Percentiles rank a stretch among this genome's conserved stretches.
These are phyloP conservation scores for Heliornis fulica DNA, from an alignment of 2,113 vertebrate genomes.

Conservation along the genomic window DNA sequence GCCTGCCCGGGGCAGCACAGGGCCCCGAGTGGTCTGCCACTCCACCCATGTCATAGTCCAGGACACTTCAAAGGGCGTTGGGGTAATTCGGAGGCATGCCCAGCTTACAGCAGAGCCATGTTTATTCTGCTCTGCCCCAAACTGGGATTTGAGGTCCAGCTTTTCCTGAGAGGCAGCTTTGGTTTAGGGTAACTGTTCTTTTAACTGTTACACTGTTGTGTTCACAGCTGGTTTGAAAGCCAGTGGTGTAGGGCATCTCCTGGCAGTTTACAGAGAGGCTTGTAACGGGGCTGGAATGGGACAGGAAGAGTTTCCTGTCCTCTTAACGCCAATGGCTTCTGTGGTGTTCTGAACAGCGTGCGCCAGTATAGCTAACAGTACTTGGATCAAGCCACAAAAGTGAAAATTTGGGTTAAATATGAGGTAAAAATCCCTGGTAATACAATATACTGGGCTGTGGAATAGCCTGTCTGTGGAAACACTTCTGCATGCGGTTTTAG, in stretches of 20 bases:
- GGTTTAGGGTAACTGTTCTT: not conserved
- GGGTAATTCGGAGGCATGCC: not conserved
- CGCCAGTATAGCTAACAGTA: not conserved
- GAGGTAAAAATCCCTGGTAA: not conserved
- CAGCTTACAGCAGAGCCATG: not conserved
- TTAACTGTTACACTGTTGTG: not conserved
- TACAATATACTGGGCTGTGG: not conserved
- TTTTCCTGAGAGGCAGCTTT: not conserved
- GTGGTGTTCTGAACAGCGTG: not conserved
- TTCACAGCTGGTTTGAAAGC: not conserved
- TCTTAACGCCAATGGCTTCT: not conserved
- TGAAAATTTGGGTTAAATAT: not conserved
- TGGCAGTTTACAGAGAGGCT: not conserved
- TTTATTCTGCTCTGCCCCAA: not conserved
- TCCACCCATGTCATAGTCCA: not conserved
- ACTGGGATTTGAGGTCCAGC: not conserved
- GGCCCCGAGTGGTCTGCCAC: not conserved
- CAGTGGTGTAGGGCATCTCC: not conserved
- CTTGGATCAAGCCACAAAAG: not conserved
- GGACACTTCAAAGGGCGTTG: not conserved
- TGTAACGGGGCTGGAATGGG: not conserved
- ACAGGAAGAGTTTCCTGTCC: not conserved
- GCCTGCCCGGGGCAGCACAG: not conserved
- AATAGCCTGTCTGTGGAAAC: not conserved
- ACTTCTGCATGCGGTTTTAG: not conserved